Evolutionary conservation across 30 jellyfish, hydroid and myxozoan species (phyloP), one percentile per base, ranked within the genome.

Genomic region (Cassiopea xamachana): DNA sequence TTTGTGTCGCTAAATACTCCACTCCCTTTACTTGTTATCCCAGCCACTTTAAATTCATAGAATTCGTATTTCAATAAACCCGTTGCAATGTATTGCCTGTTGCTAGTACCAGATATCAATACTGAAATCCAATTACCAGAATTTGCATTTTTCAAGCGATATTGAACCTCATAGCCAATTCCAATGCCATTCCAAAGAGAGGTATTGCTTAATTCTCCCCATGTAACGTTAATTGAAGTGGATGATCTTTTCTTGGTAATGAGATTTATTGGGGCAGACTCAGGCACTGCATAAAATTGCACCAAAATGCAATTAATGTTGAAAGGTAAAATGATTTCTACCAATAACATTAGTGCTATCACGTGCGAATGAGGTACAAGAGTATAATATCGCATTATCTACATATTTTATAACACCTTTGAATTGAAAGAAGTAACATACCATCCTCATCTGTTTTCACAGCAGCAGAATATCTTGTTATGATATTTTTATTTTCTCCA

Each of bases 181-280:
- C 80, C 86, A 58, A 84, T 84, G 14, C 92, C 92, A 61, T 84
- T 84, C 92, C 85, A 84, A 9, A 17, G 15, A 6, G 80, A 2
- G 13, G 6, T 1, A 51, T 12, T 14, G 48, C 67, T 12, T 44
- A 70, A 62, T 27, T 45, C 7, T 6, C 86, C 62, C 92, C 92
- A 84, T 16, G 45, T 16, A 8, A 84, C 19, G n/a, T 46, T 70
- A 6, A 84, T 72, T 45, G 67, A 12, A 1, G 92, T 84, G n/a
- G 92, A 72, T 4, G 92, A 67, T 61, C 46, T 19, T 79, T 43
- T 50, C 45, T 45, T 50, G 15, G 79, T 69, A 45, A 7, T 46
- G 68, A 84, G 67, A 9, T 45, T 70, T 17, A 27, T 43, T 72
- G 92, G 92, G 60, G 86, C 78, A 17, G 48, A 19, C 39, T 73